Conservation (phyloP, 2,888 invertebrate species). For the Acleris literana region DNA sequence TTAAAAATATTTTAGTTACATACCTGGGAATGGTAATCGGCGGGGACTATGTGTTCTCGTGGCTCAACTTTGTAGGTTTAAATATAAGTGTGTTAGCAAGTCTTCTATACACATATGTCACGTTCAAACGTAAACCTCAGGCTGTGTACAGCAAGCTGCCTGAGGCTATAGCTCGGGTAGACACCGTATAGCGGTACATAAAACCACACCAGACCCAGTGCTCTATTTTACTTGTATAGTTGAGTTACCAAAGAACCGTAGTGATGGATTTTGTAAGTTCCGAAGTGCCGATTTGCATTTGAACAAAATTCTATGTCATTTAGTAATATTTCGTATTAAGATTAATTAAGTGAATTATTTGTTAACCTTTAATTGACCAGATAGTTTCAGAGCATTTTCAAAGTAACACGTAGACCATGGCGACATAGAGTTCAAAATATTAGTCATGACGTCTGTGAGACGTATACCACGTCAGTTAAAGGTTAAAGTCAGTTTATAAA, state of each 20-base stretch:
- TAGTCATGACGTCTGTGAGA: too few species aligned
- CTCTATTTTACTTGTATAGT: constrained; percentile 55
- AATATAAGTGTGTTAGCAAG: constrained; percentile 96
- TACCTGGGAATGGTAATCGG: constrained; percentile 99
- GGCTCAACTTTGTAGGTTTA: constrained; percentile 97
- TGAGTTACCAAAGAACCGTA: constrained; percentile 65
- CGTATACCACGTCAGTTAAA: too few species aligned
- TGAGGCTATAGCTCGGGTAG: constrained; percentile 62
- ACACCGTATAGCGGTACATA: constrained; percentile 66
- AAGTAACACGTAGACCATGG: too few species aligned
- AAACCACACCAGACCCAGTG: constrained; percentile 51
- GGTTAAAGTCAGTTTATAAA: too few species aligned
- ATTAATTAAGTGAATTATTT: too few species aligned
- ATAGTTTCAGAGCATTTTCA: too few species aligned
- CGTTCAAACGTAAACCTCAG: constrained; percentile 87
- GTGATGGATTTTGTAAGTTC: constrained; percentile 33
- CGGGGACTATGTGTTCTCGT: constrained; percentile 98
- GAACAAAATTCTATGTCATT: constrained; percentile 31
- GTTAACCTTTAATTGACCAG: too few species aligned
- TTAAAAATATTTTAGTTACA: constrained; percentile 98
- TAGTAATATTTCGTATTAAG: constrained; percentile 8
- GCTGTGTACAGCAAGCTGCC: constrained; percentile 59
- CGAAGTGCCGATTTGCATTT: constrained; percentile 8
- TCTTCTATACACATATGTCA: constrained; percentile 93
- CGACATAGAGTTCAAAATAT: too few species aligned